These are phyloP conservation scores for Crambe crambe DNA, from an alignment of 37 sponge, comb jelly and placozoan species.

Conservation along the genomic window DNA sequence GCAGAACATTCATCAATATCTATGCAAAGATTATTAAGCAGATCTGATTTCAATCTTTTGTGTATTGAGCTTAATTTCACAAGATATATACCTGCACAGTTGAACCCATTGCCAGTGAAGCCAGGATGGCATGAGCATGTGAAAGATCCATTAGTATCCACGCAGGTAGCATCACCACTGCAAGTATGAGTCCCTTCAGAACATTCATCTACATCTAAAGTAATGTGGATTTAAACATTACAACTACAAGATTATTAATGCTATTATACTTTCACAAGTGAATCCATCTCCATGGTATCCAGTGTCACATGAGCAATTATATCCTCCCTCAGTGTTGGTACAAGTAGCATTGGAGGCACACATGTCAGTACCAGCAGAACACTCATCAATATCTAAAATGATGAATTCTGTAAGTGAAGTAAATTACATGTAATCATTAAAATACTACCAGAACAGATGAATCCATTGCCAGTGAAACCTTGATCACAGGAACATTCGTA, in stretches of 20 bases:
- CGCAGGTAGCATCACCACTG: slow-evolving; percentile 30
- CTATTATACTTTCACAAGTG: slow-evolving; percentile 12
- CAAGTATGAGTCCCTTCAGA: not conserved
- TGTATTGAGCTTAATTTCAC: no score
- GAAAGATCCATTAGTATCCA: slow-evolving; percentile 56
- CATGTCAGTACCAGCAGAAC: slow-evolving; percentile 3
- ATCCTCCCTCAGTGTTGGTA: slow-evolving; percentile 44
- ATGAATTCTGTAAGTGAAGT: no score
- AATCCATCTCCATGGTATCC: slow-evolving; percentile 51
- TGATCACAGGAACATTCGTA: slow-evolving; percentile 34
- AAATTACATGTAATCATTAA: not conserved
- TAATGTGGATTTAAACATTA: not conserved
- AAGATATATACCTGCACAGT: slow-evolving; percentile 13
- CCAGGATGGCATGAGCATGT: slow-evolving; percentile 40
- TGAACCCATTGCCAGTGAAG: slow-evolving; percentile 21
- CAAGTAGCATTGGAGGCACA: slow-evolving; percentile 14
- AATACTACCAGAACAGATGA: no score
- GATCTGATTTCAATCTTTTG: slow-evolving; percentile 1
- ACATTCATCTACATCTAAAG: slow-evolving; percentile 81
- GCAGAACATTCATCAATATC: slow-evolving; percentile 58
- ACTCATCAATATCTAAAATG: slow-evolving; percentile 58
- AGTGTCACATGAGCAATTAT: slow-evolving; percentile 29
- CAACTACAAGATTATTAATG: not conserved
- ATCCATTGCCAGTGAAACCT: slow-evolving; percentile 51
- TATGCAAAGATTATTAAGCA: slow-evolving; percentile 39